Conservation (phyloP, 2,888 invertebrate species). For the Pterobdella sp. region DNA sequence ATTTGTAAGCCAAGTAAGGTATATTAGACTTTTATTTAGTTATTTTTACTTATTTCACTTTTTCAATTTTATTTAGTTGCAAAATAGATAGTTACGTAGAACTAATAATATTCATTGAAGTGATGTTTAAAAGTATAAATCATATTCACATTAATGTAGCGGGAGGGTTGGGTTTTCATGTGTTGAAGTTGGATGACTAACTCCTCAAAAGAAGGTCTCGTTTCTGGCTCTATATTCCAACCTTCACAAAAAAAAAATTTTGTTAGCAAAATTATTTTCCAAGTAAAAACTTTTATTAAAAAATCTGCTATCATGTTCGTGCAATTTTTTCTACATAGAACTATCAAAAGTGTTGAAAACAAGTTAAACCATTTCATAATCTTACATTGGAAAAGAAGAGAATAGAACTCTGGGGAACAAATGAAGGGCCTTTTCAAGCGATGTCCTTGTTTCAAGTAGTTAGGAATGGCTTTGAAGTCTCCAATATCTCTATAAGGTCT, state of each 20-base stretch:
- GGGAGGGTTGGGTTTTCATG: slow-evolving; percentile 88
- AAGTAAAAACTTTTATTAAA: no score
- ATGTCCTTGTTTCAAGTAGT: slow-evolving; percentile 82
- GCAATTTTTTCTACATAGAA: not conserved
- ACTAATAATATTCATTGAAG: no score
- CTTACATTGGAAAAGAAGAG: slow-evolving; percentile 82
- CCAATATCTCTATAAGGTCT: slow-evolving; percentile 85
- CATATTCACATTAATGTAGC: slow-evolving; percentile 77
- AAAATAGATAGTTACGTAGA: no score
- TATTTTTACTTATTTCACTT: no score
- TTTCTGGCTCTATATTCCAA: slow-evolving; percentile 93
- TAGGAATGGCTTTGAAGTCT: slow-evolving; percentile 81
- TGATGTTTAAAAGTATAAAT: no score
- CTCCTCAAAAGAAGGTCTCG: slow-evolving; percentile 84
- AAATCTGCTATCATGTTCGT: not conserved
- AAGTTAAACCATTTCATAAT: slow-evolving; percentile 16
- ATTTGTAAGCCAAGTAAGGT: no score
- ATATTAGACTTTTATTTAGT: no score
- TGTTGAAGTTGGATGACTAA: slow-evolving; percentile 85
- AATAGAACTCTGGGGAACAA: slow-evolving; percentile 89
- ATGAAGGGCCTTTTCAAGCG: slow-evolving; percentile 83
- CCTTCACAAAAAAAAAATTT: slow-evolving; percentile 44
- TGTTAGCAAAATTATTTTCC: not conserved
- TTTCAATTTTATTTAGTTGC: no score
- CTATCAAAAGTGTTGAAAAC: not conserved